These are phyloP conservation scores for Drosophila carrolli DNA, from an alignment of 1,140 invertebrate species.

Conservation along the genomic window DNA sequence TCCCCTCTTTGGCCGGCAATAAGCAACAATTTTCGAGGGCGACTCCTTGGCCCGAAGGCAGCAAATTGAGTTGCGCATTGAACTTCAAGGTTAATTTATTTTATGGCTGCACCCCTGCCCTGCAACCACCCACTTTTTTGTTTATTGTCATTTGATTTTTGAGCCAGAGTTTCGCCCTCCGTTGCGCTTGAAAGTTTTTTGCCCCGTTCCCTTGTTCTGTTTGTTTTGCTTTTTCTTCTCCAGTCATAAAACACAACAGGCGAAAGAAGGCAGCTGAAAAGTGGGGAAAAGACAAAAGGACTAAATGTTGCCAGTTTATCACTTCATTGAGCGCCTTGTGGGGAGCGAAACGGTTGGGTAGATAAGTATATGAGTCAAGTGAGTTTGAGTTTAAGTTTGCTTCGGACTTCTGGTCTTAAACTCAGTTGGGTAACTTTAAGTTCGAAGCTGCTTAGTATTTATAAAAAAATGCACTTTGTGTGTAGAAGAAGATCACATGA, in stretches of 20 bases:
- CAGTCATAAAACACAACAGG: slow-evolving; percentile 46
- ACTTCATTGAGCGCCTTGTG: slow-evolving; percentile 55
- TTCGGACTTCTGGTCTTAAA: neutral
- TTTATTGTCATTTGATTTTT: slow-evolving; percentile 71
- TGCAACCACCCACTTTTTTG: neutral
- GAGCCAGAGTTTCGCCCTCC: slow-evolving; percentile 26
- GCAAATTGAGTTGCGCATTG: slow-evolving; percentile 55
- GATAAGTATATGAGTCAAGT: slow-evolving; percentile 26
- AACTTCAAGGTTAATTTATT: slow-evolving; percentile 75
- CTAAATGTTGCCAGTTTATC: slow-evolving; percentile 72
- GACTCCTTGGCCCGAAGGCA: slow-evolving; percentile 4
- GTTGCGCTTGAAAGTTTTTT: slow-evolving; percentile 28
- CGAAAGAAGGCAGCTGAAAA: slow-evolving; percentile 5
- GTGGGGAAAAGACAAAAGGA: slow-evolving; percentile 28
- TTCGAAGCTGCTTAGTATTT: neutral
- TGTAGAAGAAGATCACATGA: neutral
- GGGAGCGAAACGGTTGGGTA: neutral
- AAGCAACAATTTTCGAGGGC: slow-evolving; percentile 32
- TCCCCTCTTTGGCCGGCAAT: neutral
- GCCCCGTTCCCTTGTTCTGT: neutral
- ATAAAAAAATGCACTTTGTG: neutral
- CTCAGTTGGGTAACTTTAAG: neutral
- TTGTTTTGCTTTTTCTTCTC: slow-evolving; percentile 4
- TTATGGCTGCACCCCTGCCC: slow-evolving; percentile 44
- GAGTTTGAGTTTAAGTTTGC: neutral